Evolutionary conservation across 2,113 vertebrate genomes (phyloP).

Genomic region (Euleptes europaea): DNA sequence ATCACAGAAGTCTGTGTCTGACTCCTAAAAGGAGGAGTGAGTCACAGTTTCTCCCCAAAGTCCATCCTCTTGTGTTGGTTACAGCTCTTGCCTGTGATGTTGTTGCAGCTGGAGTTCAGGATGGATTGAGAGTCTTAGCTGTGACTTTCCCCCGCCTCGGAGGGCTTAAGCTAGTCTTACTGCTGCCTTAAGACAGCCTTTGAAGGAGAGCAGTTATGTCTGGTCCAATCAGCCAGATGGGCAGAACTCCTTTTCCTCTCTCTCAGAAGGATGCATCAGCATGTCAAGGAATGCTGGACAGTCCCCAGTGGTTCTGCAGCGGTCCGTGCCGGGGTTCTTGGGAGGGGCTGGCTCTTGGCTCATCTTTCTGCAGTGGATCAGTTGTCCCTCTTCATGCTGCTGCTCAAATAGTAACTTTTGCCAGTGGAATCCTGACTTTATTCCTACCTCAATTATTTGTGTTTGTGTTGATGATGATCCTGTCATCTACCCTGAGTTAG

Average conservation of each 20-base stretch:
- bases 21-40: slow-evolving; percentile 24
- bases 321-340: too few relatives aligned
- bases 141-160: slow-evolving; percentile 34
- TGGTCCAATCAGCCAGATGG: accelerated
- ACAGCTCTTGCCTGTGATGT: background rate
- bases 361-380: too few relatives aligned
- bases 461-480: too few relatives aligned
- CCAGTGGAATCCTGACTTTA: background rate
- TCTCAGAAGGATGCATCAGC: slow-evolving; percentile 34
- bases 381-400: background rate
- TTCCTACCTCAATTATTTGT: background rate
- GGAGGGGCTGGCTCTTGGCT: too few relatives aligned
- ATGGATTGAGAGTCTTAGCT: slow-evolving; percentile 29
- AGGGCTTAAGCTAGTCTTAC: slow-evolving; percentile 28
- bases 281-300: background rate
- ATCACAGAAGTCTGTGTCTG: slow-evolving; percentile 11
- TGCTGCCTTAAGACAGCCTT: slow-evolving; percentile 9
- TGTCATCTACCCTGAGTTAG: too few relatives aligned
- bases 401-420: background rate
- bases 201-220: slow-evolving; percentile 2
- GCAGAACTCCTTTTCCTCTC: background rate
- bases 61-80: background rate
- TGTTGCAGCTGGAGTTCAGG: background rate
- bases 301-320: background rate
- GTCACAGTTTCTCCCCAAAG: slow-evolving; percentile 23